A percentile compares a stretch with the other conserved stretches of the same genome.
phyloP scores from a whole-genome alignment of 2,797 vertebrate species.

The Pelodytes ibericus region DNA sequence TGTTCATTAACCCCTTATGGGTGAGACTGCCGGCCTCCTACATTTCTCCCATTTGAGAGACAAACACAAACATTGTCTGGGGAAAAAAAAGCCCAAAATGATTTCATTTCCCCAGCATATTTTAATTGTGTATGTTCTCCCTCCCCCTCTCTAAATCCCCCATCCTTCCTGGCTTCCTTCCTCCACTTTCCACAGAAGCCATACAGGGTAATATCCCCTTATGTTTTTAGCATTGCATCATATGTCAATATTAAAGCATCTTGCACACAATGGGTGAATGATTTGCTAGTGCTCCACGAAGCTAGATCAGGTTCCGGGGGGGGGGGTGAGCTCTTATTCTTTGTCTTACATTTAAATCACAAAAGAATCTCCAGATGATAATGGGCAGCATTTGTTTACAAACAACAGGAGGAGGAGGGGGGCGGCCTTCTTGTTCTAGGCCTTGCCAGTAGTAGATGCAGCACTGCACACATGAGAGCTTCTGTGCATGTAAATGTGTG shows the following conservation, averaged over 20 bases:
- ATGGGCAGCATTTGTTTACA: neutral
- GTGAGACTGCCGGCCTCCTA: neutral
- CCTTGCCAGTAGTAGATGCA: neutral
- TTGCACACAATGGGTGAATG: neutral
- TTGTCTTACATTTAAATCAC: neutral
- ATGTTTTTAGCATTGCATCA: neutral
- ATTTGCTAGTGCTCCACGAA: neutral
- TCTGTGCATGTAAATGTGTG: too few species aligned
- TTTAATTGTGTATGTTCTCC: neutral
- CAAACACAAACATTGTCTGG: neutral
- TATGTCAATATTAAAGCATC: neutral
- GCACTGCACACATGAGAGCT: neutral
- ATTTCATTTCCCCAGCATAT: slow-evolving; percentile 14
- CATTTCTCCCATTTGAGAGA: neutral
- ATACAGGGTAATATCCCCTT: neutral
- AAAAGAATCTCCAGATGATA: slow-evolving; percentile 9
- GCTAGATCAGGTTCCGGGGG: neutral
- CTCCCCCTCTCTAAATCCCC: neutral
- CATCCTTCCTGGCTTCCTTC: slow-evolving; percentile 24
- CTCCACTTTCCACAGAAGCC: slow-evolving; percentile 12
- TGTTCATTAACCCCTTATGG: slow-evolving; percentile 2
- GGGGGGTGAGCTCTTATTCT: neutral
- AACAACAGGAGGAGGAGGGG: neutral
- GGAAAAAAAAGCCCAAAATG: neutral
- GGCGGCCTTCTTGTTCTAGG: neutral